Evolutionary conservation across 2,888 invertebrate genomes (phyloP), one percentile per base, ranked within the genome.

Genomic region (Rhyacophila evoluta): DNA sequence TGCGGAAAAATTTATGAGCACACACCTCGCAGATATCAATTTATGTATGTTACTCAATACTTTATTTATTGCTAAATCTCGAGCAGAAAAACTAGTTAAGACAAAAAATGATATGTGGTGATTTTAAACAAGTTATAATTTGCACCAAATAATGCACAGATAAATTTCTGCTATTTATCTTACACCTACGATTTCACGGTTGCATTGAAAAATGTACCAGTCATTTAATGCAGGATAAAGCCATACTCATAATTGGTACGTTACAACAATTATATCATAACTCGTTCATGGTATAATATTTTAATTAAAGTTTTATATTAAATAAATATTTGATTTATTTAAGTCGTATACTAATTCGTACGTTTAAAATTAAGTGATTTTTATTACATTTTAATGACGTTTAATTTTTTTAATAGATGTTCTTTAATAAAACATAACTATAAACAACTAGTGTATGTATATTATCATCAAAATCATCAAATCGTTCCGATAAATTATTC

Each of bases 161-260:
- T 74, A 41, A 3, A 55, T 74, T 19, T 55, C 55, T 55, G 10
- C 1, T 25, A 25, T 55, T 74, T 55, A 25, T 28, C n/a, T 33
- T 10, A 74, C 55, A 74, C 74, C 74, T 25, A 41, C 55, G 27
- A 55, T 41, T 74, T 41, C 72, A n/a, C 12, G 38, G 27, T 19
- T 55, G 55, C 25, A 19, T 55, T 25, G 6, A 6, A 19, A 8
- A 8, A 19, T 55, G 5, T 25, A 25, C 25, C 19, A 19, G 41
- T 15, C 15, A 15, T 41, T 19, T 4, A 12, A 41, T 25, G 19
- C 19, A 6, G 19, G 19, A 55, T 55, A 12, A 10, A 25, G 55
- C 6, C 15, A 5, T 19, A 41, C 12, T 41, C 3, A 19, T 55
- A 55, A 25, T 55, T 55, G 25, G 10, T 19, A 33, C n/a, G n/a